Evolutionary conservation across 2,797 vertebrate genomes (phyloP), one percentile per base, ranked within the genome.

Genomic region (Capromys pilorides): DNA sequence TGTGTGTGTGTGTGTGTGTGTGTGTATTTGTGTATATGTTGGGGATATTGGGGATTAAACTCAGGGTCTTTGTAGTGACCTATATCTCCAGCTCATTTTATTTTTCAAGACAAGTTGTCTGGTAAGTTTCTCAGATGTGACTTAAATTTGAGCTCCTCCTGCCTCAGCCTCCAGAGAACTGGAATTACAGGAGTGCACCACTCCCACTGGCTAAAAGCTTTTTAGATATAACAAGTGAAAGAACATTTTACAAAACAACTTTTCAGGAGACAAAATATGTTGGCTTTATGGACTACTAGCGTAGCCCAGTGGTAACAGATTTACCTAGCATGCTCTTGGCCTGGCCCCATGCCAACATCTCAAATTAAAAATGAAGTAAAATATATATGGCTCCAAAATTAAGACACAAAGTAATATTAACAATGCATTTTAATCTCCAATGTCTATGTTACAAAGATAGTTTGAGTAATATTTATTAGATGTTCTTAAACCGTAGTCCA

Each of bases 261-360:
- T 26, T 77, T 91, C 86, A 77, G 14, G 93, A 49, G 51, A 93
- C 66, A 90, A 94, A 92, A 92, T 86, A 49, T 14, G 75, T n/a
- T n/a, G 39, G 14, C 31, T 86, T 31, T 93, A 83, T 66, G 24
- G 4, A 49, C 10, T 33, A 77, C 18, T 49, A 11, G 19, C 31
- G 18, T 18, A 45, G 26, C 26, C 36, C 39, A 83, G 22, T 31
- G 59, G 39, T 62, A 84, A 5, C 33, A 9, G 18, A 49, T 31
- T 82, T 62, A 24, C n/a, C 36, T 83, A 45, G 39, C 39, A 64
- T 64, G 21, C 33, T 13, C 21, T n/a, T 24, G 33, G 39, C 41
- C 73, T 28, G 54, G 54, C n/a, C 54, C n/a, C 9, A 81, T 61
- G 14, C 36, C 54, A 66, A 45, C 19, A 49, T 11, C 18, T 39